phyloP scores from a whole-genome alignment of 2,888 invertebrate species.

The Cryptocephalus primarius region DNA sequence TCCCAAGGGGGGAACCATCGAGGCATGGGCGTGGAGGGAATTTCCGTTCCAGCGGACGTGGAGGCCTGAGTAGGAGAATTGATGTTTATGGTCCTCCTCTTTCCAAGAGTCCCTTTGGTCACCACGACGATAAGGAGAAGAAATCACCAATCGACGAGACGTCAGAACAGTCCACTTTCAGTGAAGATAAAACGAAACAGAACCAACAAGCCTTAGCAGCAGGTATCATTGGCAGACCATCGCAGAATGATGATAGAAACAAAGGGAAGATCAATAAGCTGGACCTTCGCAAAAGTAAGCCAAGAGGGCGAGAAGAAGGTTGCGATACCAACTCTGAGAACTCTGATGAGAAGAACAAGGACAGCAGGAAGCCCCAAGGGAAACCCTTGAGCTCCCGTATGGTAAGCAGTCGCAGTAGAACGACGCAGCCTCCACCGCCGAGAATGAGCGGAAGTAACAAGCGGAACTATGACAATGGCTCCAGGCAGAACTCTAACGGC shows the following conservation, averaged over 20 bases:
- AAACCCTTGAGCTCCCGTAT: constrained; percentile 14
- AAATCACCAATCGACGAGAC: constrained; percentile 22
- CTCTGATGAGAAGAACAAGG: constrained; percentile 49
- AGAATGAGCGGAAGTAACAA: constrained; percentile 25
- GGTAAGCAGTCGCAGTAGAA: constrained; percentile 21
- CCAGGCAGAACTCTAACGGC: constrained; percentile 31
- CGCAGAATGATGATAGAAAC: constrained; percentile 15
- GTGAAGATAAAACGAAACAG: constrained; percentile 55
- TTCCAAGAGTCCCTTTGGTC: constrained; percentile 63
- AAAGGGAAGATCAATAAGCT: constrained; percentile 30
- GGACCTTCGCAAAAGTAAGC: constrained; percentile 18
- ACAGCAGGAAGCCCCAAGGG: constrained; percentile 19
- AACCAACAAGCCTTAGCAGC: constrained; percentile 57
- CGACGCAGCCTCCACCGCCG: constrained; percentile 23
- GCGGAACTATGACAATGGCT: constrained; percentile 5
- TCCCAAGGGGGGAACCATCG: constrained; percentile 80
- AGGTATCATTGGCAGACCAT: constrained; percentile 40
- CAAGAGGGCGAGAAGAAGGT: constrained; percentile 21
- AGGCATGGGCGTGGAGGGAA: constrained; percentile 65
- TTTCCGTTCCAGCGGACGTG: constrained; percentile 18
- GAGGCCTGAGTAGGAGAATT: constrained; percentile 50
- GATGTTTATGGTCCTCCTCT: constrained; percentile 74
- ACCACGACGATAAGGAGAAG: constrained; percentile 31
- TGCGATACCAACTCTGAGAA: constrained; percentile 81
- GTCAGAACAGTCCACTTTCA: constrained; percentile 5